Percentiles rank a stretch among this genome's conserved stretches.
Evolutionary conservation across 2,888 invertebrate genomes (phyloP).

Genomic region (Dendrolimus pini): DNA sequence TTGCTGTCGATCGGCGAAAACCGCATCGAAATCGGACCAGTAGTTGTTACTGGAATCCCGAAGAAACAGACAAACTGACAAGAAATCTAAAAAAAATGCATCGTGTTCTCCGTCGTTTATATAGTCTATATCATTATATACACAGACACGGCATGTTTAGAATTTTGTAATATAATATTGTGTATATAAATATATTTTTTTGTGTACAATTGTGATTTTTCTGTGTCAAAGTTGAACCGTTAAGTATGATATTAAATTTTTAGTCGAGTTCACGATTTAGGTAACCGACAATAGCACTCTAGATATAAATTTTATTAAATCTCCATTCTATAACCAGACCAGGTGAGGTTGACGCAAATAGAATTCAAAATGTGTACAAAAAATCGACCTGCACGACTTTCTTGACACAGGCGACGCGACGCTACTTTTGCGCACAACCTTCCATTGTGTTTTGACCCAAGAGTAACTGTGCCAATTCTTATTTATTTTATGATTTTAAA

Average conservation of each 20-base stretch:
- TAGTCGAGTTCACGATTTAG: slow-evolving; percentile 46
- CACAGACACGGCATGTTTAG: no score
- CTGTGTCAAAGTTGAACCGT: slow-evolving; percentile 68
- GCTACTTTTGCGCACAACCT: slow-evolving; percentile 2
- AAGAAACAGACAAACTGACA: no score
- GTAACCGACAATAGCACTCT: slow-evolving; percentile 42
- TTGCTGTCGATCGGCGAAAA: no score
- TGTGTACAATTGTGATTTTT: slow-evolving; percentile 27
- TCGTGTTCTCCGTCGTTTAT: no score
- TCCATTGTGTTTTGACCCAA: background rate
- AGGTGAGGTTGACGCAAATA: slow-evolving; percentile 8
- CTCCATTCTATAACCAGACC: slow-evolving; percentile 25
- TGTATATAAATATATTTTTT: no score
- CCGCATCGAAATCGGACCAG: no score
- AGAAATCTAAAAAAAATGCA: no score
- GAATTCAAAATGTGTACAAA: slow-evolving; percentile 10
- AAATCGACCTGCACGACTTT: slow-evolving; percentile 16
- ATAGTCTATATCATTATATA: no score
- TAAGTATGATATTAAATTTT: slow-evolving; percentile 41
- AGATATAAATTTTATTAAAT: slow-evolving; percentile 35
- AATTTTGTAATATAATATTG: no score
- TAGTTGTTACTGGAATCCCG: no score
- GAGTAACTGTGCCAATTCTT: background rate
- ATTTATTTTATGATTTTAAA: background rate
- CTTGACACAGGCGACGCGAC: slow-evolving; percentile 1